Base-by-base conservation (phyloP, 2,888 invertebrate genomes). In the Pseudococcus jackbeardsleyi region DNA sequence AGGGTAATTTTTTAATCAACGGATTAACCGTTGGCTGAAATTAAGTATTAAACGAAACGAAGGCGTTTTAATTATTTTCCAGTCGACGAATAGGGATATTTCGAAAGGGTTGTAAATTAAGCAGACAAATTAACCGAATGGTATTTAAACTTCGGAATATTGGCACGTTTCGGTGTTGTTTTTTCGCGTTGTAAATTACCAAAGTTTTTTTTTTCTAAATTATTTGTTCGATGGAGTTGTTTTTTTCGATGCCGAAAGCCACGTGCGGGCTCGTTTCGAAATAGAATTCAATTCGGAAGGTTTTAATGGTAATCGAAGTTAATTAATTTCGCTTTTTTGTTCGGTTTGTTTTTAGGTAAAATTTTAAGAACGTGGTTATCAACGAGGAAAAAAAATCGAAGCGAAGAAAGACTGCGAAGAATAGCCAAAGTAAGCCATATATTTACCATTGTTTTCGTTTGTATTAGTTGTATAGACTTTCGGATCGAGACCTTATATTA, bases 331-430 rank as follows among this genome's bases (percentile, higher is more conserved):
- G 12, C 26, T 1, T n/a, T 42, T 79, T 79, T 79, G 39, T 79
- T 39, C 17, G 15, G 17, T 11, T 15, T 77, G 42, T 22, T 77
- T 79, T 46, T 39, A 87, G 87, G 87, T 87, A 79, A 79, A 87
- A 79, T 48, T 79, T 79, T 46, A 33, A 39, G 87, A 33, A 87
- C 50, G 77, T 87, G 87, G 87, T 50, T 87, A 77, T 87, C 50
- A 17, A 33, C 48, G 15, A 48, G 87, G 54, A 79, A 50, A 79
- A 87, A 72, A 54, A 33, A 87, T 82, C 33, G 79, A 22, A 87
- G 33, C 22, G 87, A 87, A 87, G 87, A 87, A 82, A 68, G 87
- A 39, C 79, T 87, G 19, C 48, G 87, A 48, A 87, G 54, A 87
- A 48, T 87, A 79, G 87, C 87, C 48, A 77, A 46, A 79, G 87